Evolutionary conservation across 2,113 vertebrate genomes (phyloP), one percentile per base, ranked within the genome.

Genomic region (Oreochromis spilurus): DNA sequence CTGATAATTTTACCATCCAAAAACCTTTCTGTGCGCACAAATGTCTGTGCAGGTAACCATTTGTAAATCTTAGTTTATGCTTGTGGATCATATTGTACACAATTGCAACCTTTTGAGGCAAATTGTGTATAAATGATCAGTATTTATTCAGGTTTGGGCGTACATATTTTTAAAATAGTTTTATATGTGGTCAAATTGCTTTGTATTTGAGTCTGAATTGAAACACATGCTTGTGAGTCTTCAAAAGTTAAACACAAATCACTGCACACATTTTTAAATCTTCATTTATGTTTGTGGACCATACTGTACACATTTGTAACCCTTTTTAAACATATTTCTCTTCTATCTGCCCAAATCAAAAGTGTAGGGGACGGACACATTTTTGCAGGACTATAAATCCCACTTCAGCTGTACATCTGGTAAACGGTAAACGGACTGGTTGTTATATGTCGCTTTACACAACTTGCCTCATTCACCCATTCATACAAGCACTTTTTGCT

Each of bases 331-430:
- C 60, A 65, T 36, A 12, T 65, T 65, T 36, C 60, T 65, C 60
- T 65, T 36, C 60, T 65, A 65, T 65, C 31, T 65, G 60, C 9
- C 60, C 17, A n/a, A 65, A 36, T 1, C 0, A 36, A 36, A 65
- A 12, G 60, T 65, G 60, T 36, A 65, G 2, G 1, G 60, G 31
- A 36, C 17, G 0, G 58, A 36, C 58, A 29, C 0, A 57, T 57
- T 57, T 57, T 57, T 57, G 54, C 54, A 62, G 58, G 17, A 36
- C 0, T n/a, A 62, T 62, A 12, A 62, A 62, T 62, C 58, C 58
- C 60, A n/a, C 60, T 65, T 65, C 60, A 65, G 31, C 31, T 65
- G 60, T 36, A 65, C 31, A 65, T n/a, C 60, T 65, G 31, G 60
- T 11, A 36, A n/a, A 36, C 36, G 58, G 58, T 0, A 62, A 62